Evolutionary conservation across 2,888 invertebrate species (phyloP), one percentile per base, ranked within the genome.

Genomic region (Trachelus iudaicus): DNA sequence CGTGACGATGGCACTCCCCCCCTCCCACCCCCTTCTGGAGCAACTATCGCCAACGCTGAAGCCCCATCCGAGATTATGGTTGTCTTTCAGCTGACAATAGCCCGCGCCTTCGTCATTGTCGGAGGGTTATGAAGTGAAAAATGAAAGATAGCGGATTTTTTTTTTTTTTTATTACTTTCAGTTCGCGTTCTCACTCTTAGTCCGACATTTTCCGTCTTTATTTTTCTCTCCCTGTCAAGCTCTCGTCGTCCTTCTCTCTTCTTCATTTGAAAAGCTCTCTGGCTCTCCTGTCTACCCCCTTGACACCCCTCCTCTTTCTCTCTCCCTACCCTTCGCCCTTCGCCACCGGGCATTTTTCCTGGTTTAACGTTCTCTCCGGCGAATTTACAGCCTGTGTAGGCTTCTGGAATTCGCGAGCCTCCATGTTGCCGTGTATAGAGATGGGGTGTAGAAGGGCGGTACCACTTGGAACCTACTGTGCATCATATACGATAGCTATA

Each of bases 101-200:
- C 73, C 73, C 69, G 31, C 73, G 75, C 71, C 80, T 80, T 80
- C 83, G 84, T 87, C 87, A 89, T 89, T 90, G 88, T 90, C 86
- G 85, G 83, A 83, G 83, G 83, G 88, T 89, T 89, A 90, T 89
- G 89, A 89, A 86, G 88, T 88, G 90, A 89, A 89, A 90, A 90
- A 90, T 89, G 88, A 87, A 87, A 89, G 88, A 89, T 88, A 89
- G 87, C 87, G 2, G 56, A 56, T 56, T 40, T 23, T 86, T 56
- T 56, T 40, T 23, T 86, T 56, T 56, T 56, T 86, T 71, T 71
- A 71, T 71, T 71, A 71, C 71, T 71, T 12, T 31, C 71, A 31
- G 34, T 71, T 31, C 56, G 9, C 56, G 1, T 56, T 56, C 23
- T 56, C 56, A 23, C 56, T 56, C 23, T 56, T 23, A 23, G 23